Evolutionary conservation across 2,113 vertebrate genomes (phyloP).

Genomic region (Manacus vitellinus): DNA sequence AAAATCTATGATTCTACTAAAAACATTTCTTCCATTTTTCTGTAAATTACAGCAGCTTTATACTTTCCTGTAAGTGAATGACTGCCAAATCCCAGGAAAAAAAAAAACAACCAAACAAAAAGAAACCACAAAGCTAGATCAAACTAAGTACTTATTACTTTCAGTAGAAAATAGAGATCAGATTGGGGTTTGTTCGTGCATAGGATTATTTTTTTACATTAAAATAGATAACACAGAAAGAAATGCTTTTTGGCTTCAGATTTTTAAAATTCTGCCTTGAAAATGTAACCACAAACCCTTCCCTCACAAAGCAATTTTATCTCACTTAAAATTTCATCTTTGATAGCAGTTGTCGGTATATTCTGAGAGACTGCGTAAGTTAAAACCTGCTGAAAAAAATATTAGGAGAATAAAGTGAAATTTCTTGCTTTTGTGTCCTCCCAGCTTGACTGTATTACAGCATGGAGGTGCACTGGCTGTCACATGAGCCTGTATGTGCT

Average conservation of each 20-base stretch:
- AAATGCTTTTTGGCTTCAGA: background rate
- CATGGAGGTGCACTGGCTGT: background rate
- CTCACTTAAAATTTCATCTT: background rate
- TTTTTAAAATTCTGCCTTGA: background rate
- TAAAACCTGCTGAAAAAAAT: constrained; percentile 41
- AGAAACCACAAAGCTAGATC: background rate
- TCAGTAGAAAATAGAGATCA: background rate
- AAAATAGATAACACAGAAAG: background rate
- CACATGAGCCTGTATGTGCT: background rate
- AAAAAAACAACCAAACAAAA: background rate
- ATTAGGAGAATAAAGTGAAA: constrained; percentile 14
- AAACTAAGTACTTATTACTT: background rate
- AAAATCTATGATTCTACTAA: background rate
- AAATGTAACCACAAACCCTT: background rate
- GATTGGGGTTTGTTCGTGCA: background rate
- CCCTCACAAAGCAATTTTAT: background rate
- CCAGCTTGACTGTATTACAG: background rate
- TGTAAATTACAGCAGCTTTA: background rate
- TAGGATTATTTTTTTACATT: background rate
- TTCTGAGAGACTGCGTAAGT: background rate
- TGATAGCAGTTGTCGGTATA: background rate
- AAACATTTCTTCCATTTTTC: constrained; percentile 20
- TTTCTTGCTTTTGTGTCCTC: background rate
- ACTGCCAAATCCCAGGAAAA: background rate
- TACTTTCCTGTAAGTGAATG: background rate